Base-by-base conservation (phyloP, 2,113 vertebrate genomes). In the Silurus meridionalis region DNA sequence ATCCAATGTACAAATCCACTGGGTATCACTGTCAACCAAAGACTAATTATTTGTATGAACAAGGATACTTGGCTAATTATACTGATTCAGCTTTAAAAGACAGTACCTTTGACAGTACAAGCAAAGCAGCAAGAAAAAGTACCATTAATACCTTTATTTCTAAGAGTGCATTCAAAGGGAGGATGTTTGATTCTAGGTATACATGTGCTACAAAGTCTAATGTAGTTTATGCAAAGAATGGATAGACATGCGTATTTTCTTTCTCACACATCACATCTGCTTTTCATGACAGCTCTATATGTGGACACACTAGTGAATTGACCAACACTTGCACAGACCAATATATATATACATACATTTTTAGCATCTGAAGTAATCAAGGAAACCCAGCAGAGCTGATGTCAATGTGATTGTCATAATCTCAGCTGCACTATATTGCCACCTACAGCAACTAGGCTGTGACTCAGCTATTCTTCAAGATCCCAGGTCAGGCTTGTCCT, bases 381-480 rank as follows among this genome's bases (percentile, higher is more conserved):
- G 64, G 17, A 11, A 1, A n/a, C 25, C 8, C 53, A n/a, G 50
- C 6, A 55, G 52, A 77, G 15, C 15, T 1, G 55, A 5, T 19
- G 55, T 60, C 77, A 58, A 37, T 28, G 25, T 4, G 15, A 58
- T 58, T 58, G 55, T 79, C 77, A 58, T 58, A 9, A 28, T 10
- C 57, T 37, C 21, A 25, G 77, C 15, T 80, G 25, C 17, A 37
- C 53, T 78, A 4, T 17, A 14, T 53, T 52, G 8, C 52, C n/a
- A 14, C 13, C 23, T 55, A 19, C 15, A 58, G 55, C 8, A 60
- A 37, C 57, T 88, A 83, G 86, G 67, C 46, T 83, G 5, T 85
- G 83, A 85, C 67, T 87, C 82, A 48, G 77, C 69, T 66, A 28
- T 48, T 79, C 82, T 71, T 21, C 53, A 25, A 60, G 72, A 61